Conservation (phyloP, 2,113 vertebrate genomes). For the Chionodraco myersi region DNA sequence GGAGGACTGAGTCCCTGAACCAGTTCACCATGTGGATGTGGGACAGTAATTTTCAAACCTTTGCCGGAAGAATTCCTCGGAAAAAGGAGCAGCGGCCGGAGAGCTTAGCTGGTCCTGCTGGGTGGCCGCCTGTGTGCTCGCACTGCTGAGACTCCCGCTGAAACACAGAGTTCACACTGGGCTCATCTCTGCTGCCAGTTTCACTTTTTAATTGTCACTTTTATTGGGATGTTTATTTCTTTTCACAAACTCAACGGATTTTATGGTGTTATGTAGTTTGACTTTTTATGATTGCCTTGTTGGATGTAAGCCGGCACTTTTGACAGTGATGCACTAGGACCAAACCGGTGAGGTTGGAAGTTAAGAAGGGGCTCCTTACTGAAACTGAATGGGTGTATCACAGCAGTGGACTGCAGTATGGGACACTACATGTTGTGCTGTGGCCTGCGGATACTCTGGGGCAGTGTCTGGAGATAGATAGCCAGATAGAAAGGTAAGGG, state of each 20-base stretch:
- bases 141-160: slow-evolving; percentile 46
- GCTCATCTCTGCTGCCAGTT: slow-evolving; percentile 28
- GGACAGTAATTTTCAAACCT: slow-evolving; percentile 80
- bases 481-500: slow-evolving; percentile 25
- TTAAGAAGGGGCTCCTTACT: slow-evolving; percentile 33
- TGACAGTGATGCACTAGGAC: slow-evolving; percentile 47
- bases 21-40: slow-evolving; percentile 81
- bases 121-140: slow-evolving; percentile 59
- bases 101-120: slow-evolving; percentile 59
- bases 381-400: slow-evolving; percentile 44
- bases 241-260: slow-evolving; percentile 62
- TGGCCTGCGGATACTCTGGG: slow-evolving; percentile 43
- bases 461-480: slow-evolving; percentile 50
- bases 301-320: slow-evolving; percentile 14
- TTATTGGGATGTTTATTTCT: slow-evolving; percentile 31
- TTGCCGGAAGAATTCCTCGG: slow-evolving; percentile 83
- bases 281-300: slow-evolving; percentile 37
- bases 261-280: slow-evolving; percentile 48
- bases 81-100: slow-evolving; percentile 74
- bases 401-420: slow-evolving; percentile 58
- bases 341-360: slow-evolving; percentile 45
- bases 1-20: slow-evolving; percentile 78
- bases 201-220: slow-evolving; percentile 12
- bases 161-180: slow-evolving; percentile 49
- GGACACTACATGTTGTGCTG: slow-evolving; percentile 39